Percentiles rank a stretch among this genome's conserved stretches.
phyloP scores from a whole-genome alignment of 2,888 invertebrate species.

The Argyresthia albistria region DNA sequence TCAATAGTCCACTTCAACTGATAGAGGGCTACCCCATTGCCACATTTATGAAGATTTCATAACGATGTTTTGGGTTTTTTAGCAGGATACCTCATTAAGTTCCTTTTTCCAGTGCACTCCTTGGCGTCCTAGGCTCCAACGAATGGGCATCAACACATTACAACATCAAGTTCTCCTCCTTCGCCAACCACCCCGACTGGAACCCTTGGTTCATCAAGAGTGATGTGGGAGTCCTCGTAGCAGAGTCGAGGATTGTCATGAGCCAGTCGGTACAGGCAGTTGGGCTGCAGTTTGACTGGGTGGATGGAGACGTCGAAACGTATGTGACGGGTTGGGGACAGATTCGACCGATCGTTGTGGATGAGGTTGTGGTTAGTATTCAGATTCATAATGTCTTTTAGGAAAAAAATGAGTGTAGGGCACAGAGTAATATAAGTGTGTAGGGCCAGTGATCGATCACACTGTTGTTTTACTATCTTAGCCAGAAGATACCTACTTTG shows the following conservation, averaged over 20 bases:
- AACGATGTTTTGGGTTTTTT: no score
- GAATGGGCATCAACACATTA: constrained; percentile 20
- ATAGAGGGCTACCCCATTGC: no score
- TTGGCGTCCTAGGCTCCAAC: constrained; percentile 17
- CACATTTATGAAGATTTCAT: neutral
- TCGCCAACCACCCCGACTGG: constrained; percentile 14
- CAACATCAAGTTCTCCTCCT: constrained; percentile 2
- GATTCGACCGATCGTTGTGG: neutral
- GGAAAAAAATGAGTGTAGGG: neutral
- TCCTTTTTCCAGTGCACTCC: constrained; percentile 7
- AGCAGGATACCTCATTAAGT: neutral
- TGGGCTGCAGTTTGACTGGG: constrained; percentile 4
- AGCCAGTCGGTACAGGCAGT: constrained; percentile 1
- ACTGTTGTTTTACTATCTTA: neutral
- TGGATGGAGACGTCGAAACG: constrained; percentile 9
- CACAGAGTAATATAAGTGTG: neutral
- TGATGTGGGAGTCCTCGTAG: constrained; percentile 13
- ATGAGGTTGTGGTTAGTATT: neutral
- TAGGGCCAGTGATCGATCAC: neutral
- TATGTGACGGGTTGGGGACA: constrained; percentile 22
- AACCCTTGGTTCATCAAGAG: constrained; percentile 5
- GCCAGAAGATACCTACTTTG: no score
- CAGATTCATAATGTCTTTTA: neutral
- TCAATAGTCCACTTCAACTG: neutral
- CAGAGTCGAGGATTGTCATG: constrained; percentile 1